These are phyloP conservation scores for Tenualosa ilisha DNA, from an alignment of 2,797 vertebrate species.

Conservation along the genomic window DNA sequence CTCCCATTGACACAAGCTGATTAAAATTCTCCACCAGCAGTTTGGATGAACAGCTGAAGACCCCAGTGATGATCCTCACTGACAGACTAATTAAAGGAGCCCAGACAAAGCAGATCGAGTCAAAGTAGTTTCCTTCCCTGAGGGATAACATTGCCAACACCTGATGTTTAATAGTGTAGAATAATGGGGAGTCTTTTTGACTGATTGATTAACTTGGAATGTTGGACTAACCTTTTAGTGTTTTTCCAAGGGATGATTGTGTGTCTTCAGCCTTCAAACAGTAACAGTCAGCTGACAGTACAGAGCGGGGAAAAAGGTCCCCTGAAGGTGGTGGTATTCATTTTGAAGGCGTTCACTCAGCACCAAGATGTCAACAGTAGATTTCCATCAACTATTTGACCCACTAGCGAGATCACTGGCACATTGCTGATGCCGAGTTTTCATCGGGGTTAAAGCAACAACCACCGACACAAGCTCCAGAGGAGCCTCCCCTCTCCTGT, in stretches of 20 bases:
- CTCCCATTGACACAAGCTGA: slow-evolving; percentile 45
- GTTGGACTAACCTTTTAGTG: slow-evolving; percentile 17
- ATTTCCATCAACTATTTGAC: slow-evolving; percentile 51
- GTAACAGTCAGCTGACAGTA: slow-evolving; percentile 29
- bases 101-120: slow-evolving; percentile 50
- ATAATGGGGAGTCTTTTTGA: slow-evolving; percentile 33
- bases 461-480: background rate
- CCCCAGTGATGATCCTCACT: slow-evolving; percentile 35
- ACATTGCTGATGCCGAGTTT: slow-evolving; percentile 45
- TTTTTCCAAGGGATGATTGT: background rate
- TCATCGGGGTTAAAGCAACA: slow-evolving; percentile 57
- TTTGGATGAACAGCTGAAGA: slow-evolving; percentile 43
- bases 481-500: background rate
- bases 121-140: background rate
- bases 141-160: slow-evolving; percentile 2
- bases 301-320: background rate
- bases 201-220: slow-evolving; percentile 34
- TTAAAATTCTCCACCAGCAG: slow-evolving; percentile 56
- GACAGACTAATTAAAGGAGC: slow-evolving; percentile 60
- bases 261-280: slow-evolving; percentile 26
- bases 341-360: slow-evolving; percentile 46
- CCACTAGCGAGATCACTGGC: slow-evolving; percentile 42
- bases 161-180: slow-evolving; percentile 34
- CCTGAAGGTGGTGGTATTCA: slow-evolving; percentile 33
- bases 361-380: slow-evolving; percentile 52